Conservation (phyloP, 2,888 invertebrate species). For the Nomada goodeniana region DNA sequence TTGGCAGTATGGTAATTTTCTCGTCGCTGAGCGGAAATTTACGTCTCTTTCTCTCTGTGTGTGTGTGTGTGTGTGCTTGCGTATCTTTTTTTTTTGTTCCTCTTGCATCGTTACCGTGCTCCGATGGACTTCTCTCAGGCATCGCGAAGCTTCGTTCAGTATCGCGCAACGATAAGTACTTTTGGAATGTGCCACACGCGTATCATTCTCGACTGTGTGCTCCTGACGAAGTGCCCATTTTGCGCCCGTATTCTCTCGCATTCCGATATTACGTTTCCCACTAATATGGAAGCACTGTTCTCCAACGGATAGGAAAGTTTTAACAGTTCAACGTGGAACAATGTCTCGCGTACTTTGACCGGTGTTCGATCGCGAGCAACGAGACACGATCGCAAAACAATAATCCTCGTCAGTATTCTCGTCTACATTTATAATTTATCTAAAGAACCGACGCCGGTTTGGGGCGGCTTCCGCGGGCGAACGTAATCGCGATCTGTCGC, state of each 20-base stretch:
- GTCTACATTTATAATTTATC: conserved; percentile 69
- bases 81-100: background rate
- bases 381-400: conserved; percentile 55
- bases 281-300: conserved; percentile 57
- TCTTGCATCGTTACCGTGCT: conserved; percentile 26
- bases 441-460: conserved; percentile 65
- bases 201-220: background rate
- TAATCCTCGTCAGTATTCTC: conserved; percentile 69
- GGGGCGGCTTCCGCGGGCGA: conserved; percentile 64
- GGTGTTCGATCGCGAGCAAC: conserved; percentile 36
- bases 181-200: conserved; percentile 51
- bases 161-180: conserved; percentile 61
- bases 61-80: conserved; percentile 7
- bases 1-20: conserved; percentile 84
- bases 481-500: conserved; percentile 35
- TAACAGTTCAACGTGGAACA: conserved; percentile 1
- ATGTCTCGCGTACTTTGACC: background rate
- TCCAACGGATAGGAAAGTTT: conserved; percentile 61
- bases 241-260: conserved; percentile 15
- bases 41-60: conserved; percentile 56
- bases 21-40: conserved; percentile 79
- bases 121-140: no score
- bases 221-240: conserved; percentile 10
- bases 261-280: conserved; percentile 43
- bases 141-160: conserved; percentile 23